Evolutionary conservation across 1,140 invertebrate genomes (phyloP).

Genomic region (Sminthurides bifidus): DNA sequence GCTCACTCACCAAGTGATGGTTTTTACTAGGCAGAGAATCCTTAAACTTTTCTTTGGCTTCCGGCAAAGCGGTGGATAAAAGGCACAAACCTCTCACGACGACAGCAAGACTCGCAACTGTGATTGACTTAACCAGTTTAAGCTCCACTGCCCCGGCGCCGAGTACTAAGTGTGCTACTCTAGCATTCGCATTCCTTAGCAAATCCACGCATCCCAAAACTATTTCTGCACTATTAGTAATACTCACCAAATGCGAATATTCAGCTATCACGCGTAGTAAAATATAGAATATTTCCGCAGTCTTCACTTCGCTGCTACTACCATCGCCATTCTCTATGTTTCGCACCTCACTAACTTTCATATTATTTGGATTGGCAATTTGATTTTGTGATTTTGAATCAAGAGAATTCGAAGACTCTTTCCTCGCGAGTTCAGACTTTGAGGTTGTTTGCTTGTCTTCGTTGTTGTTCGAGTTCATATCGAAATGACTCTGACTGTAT

Average conservation of each 20-base stretch:
- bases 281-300: slow-evolving; percentile 46
- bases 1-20: slow-evolving; percentile 22
- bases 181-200: slow-evolving; percentile 26
- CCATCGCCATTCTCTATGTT: too few species aligned
- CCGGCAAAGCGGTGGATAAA: slow-evolving; percentile 57
- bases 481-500: too few species aligned
- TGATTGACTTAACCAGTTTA: slow-evolving; percentile 90
- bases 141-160: slow-evolving; percentile 83
- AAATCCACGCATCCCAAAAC: slow-evolving; percentile 27
- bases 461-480: too few species aligned
- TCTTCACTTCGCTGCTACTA: slow-evolving; percentile 42
- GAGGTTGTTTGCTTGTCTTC: too few species aligned
- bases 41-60: slow-evolving; percentile 44
- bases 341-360: too few species aligned
- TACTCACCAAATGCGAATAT: slow-evolving; percentile 82
- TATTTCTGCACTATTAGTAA: slow-evolving; percentile 40
- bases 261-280: slow-evolving; percentile 61
- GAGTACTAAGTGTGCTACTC: slow-evolving; percentile 64
- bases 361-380: too few species aligned
- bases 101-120: slow-evolving; percentile 82
- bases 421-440: too few species aligned
- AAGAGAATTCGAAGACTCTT: too few species aligned
- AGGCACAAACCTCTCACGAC: slow-evolving; percentile 71
- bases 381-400: too few species aligned
- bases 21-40: slow-evolving; percentile 24